These are phyloP conservation scores for Chamaea fasciata DNA, from an alignment of 2,113 vertebrate genomes.

Conservation along the genomic window DNA sequence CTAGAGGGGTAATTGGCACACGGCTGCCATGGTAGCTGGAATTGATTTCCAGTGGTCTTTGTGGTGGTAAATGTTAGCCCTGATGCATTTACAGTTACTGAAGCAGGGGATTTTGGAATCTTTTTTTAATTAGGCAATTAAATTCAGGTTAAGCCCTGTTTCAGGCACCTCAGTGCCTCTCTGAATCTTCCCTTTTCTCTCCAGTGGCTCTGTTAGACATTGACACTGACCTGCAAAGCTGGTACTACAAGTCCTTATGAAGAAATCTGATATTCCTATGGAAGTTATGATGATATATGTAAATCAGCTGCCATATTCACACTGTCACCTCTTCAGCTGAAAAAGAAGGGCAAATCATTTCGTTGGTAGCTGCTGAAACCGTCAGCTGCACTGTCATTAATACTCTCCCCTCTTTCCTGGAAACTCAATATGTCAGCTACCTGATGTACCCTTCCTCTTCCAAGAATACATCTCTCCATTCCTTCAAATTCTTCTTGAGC, in stretches of 20 bases:
- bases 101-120: neutral
- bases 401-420: conserved; percentile 50
- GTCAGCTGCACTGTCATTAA: conserved; percentile 56
- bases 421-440: conserved; percentile 51
- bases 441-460: conserved; percentile 71
- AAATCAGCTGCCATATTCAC: neutral
- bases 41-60: neutral
- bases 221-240: neutral
- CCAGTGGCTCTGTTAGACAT: neutral
- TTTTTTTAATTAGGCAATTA: conserved; percentile 28
- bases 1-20: neutral
- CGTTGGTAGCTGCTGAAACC: conserved; percentile 40
- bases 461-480: conserved; percentile 22
- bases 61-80: neutral
- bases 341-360: conserved; percentile 53
- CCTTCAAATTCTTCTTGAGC: conserved; percentile 59
- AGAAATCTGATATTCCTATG: conserved; percentile 22
- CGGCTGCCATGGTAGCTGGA: neutral
- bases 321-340: conserved; percentile 33
- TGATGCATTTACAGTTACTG: neutral
- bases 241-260: conserved; percentile 10
- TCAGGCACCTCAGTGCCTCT: neutral
- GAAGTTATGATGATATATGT: conserved; percentile 36
- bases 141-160: conserved; percentile 23
- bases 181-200: conserved; percentile 25